These are phyloP conservation scores for Himalopsyche tibetana DNA, from an alignment of 2,888 invertebrate species.

Conservation along the genomic window DNA sequence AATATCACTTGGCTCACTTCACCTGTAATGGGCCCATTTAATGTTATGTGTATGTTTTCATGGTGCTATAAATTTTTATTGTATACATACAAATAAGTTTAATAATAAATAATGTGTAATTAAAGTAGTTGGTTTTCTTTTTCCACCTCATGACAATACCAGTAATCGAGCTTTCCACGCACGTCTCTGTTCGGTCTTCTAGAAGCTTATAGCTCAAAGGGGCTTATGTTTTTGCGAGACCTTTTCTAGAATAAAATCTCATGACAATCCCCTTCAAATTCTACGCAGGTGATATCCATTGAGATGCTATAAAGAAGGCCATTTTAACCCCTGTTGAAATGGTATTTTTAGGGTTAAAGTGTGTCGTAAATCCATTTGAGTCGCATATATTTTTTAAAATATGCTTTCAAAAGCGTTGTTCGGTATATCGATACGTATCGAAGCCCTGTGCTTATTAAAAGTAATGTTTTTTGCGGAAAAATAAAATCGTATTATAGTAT, in stretches of 20 bases:
- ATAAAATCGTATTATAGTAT: neutral
- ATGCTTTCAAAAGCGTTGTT: neutral
- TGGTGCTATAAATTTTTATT: no score
- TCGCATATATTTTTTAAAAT: constrained; percentile 53
- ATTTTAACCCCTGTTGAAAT: constrained; percentile 63
- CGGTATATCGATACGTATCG: neutral
- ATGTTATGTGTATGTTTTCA: no score
- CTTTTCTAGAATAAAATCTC: constrained; percentile 55
- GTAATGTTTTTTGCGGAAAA: neutral
- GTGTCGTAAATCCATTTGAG: constrained; percentile 57
- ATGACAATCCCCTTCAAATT: constrained; percentile 50
- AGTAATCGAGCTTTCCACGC: constrained; percentile 61
- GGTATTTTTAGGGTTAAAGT: constrained; percentile 63
- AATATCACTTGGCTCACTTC: no score
- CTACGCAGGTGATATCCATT: constrained; percentile 65
- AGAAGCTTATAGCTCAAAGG: constrained; percentile 58
- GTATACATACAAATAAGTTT: no score
- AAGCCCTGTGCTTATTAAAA: neutral
- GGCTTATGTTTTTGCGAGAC: constrained; percentile 61
- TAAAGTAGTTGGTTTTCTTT: neutral
- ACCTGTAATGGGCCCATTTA: no score
- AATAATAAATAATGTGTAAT: no score
- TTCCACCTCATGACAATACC: neutral
- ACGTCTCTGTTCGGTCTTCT: constrained; percentile 59
- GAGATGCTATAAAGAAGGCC: constrained; percentile 65